Evolutionary conservation across 2,797 vertebrate genomes (phyloP), one percentile per base, ranked within the genome.

Genomic region (Rachycentron canadum): DNA sequence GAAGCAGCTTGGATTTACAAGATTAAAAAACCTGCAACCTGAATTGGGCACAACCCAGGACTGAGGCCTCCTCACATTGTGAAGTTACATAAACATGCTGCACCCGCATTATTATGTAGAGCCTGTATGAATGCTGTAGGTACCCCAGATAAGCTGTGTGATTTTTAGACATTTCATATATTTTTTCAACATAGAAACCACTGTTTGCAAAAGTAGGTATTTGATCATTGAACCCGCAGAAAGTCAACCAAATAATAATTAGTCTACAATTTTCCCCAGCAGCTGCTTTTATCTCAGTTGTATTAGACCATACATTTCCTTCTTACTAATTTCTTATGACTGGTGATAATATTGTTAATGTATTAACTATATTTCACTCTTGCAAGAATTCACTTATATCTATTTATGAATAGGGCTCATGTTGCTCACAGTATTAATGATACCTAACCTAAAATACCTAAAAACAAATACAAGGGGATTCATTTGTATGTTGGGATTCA

Each of bases 1-100:
- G 84, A 76, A 79, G 65, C 66, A 45, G 77, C 69, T 71, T 80
- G 59, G 25, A 1, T 0, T 78, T 60, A 64, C 56, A 32, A 61
- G 41, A 88, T 73, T 77, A 67, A 73, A 79, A 32, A 56, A 52
- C 36, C 59, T 68, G 70, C 63, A 82, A 61, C 14, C 32, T 26
- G 5, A 12, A 74, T 69, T 69, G 11, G 16, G 47, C 36, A n/a
- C 19, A 19, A 69, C 26, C 41, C 34, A n/a, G 23, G 12, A 3
- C 23, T 28, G 32, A 26, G 50, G 53, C 41, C 69, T 58, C 16
- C 34, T 4, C 17, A 25, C 57, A 58, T 1, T 8, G n/a, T 52
- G 28, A 61, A 76, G 76, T 25, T 61, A 76, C 32, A 67, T 0
- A 19, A 47, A 62, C 66, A 57, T 3, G 10, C 63, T 69, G 7